phyloP scores from a whole-genome alignment of 2,113 vertebrate genomes.

The Sylvietta virens region DNA sequence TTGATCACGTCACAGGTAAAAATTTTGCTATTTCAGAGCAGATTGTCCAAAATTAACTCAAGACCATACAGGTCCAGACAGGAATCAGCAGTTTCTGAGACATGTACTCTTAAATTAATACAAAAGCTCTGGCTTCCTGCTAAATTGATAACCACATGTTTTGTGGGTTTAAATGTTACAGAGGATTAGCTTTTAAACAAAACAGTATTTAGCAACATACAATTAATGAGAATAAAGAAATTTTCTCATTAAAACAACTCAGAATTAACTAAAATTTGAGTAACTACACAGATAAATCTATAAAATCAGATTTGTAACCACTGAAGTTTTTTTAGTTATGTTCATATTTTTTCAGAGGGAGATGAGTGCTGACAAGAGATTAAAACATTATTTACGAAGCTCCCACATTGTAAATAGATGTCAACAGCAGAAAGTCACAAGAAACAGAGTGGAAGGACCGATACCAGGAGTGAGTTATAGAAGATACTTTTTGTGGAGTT shows the following conservation, averaged over 20 bases:
- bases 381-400: neutral
- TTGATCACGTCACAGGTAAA: neutral
- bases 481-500: neutral
- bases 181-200: neutral
- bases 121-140: neutral
- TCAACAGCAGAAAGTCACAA: neutral
- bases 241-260: neutral
- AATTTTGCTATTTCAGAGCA: neutral
- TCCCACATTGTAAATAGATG: neutral
- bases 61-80: neutral
- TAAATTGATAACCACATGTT: neutral
- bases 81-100: neutral
- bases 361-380: neutral
- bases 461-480: neutral
- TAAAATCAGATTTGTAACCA: neutral
- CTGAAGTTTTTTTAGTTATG: neutral
- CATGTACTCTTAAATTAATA: neutral
- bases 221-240: neutral
- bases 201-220: neutral
- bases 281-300: neutral
- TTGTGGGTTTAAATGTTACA: neutral
- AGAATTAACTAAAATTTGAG: neutral
- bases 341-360: neutral
- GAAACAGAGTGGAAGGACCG: neutral
- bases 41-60: neutral